phyloP scores from a whole-genome alignment of 1,140 invertebrate genomes.

The Phthorimaea operculella region DNA sequence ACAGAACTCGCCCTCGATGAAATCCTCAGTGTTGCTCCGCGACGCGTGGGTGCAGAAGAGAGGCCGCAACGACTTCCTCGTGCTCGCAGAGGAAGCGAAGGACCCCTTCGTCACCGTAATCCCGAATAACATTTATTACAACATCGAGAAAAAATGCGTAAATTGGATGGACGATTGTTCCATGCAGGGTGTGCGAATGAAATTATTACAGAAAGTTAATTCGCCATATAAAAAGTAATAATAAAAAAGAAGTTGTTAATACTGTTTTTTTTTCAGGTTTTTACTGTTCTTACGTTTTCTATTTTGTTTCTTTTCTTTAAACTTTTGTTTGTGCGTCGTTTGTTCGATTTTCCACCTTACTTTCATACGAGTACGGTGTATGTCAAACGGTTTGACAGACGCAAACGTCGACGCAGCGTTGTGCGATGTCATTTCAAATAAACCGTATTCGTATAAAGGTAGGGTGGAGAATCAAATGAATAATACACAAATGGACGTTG shows the following conservation, averaged over 20 bases:
- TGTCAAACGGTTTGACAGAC: too few species aligned
- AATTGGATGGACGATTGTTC: constrained; percentile 30
- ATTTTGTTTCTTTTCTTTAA: too few species aligned
- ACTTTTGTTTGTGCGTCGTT: too few species aligned
- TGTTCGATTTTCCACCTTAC: too few species aligned
- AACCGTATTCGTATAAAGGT: too few species aligned
- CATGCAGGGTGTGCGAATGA: constrained; percentile 12
- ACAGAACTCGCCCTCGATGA: not conserved
- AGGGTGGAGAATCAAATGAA: too few species aligned
- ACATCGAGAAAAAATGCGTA: constrained; percentile 44
- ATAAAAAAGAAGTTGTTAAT: not conserved
- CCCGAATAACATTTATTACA: constrained; percentile 50
- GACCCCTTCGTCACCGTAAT: constrained; percentile 15
- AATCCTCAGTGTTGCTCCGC: not conserved
- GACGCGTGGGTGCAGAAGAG: not conserved
- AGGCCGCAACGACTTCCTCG: constrained; percentile 1
- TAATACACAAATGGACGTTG: too few species aligned
- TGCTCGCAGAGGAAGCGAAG: not conserved
- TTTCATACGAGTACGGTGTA: too few species aligned
- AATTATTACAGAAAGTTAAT: not conserved
- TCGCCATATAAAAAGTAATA: not conserved
- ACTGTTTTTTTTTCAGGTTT: too few species aligned
- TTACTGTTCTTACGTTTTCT: too few species aligned
- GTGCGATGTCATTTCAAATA: too few species aligned
- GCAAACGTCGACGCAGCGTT: too few species aligned